Conservation (phyloP, 2,797 vertebrate species). For the Staurois parvus region DNA sequence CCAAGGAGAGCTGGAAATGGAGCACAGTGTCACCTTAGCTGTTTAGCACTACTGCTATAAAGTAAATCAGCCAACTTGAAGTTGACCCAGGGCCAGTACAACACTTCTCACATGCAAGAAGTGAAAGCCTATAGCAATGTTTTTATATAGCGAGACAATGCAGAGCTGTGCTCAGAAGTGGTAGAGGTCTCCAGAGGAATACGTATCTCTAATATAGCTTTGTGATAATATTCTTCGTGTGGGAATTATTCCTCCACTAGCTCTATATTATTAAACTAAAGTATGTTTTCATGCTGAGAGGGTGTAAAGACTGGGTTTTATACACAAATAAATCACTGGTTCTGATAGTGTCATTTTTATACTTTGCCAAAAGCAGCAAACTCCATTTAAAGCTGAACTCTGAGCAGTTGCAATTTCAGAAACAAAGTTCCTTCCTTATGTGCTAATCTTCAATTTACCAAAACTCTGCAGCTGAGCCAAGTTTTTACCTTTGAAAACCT, state of each 20-base stretch:
- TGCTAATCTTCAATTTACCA: too few species aligned
- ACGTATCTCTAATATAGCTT: background rate
- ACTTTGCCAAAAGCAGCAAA: slow-evolving; percentile 31
- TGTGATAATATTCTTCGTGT: slow-evolving; percentile 5
- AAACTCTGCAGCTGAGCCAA: too few species aligned
- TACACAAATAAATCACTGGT: slow-evolving; percentile 5
- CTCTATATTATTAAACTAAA: slow-evolving; percentile 6
- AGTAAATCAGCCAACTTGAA: slow-evolving; percentile 55
- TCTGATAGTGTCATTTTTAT: background rate
- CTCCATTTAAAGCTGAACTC: background rate
- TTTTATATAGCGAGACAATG: slow-evolving; percentile 29
- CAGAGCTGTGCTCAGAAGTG: background rate
- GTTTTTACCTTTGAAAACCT: too few species aligned
- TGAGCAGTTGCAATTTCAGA: background rate
- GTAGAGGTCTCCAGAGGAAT: background rate
- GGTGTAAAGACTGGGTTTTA: background rate
- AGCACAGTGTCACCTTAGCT: slow-evolving; percentile 32
- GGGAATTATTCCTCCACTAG: background rate
- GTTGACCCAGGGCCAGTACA: slow-evolving; percentile 67
- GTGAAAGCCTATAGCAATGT: slow-evolving; percentile 24
- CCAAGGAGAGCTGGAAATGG: slow-evolving; percentile 8
- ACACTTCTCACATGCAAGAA: slow-evolving; percentile 17
- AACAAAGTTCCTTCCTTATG: background rate
- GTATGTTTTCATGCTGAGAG: background rate
- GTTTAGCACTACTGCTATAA: slow-evolving; percentile 22